Evolutionary conservation across 37 sponge, comb jelly and placozoan genomes (phyloP), one percentile per base, ranked within the genome.

Genomic region (Theonella swinhoei): DNA sequence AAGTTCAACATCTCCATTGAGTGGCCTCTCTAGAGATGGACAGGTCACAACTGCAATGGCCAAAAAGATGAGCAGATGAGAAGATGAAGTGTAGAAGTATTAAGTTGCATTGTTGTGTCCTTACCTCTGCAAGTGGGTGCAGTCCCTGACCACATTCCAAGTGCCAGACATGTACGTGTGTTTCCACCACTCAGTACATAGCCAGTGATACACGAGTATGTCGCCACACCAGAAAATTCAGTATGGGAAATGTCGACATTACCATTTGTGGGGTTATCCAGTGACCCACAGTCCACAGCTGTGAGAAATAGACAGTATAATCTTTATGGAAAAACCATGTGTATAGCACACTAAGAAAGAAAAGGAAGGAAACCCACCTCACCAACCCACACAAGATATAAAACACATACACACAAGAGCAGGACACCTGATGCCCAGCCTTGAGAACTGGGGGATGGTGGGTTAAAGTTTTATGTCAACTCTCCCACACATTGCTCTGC

Each of bases 91-190:
- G n/a, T n/a, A n/a, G n/a, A n/a, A n/a, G n/a, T n/a, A 47, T 47
- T 47, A 47, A 17, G 54, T 47, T 47, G 7, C 14, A 47, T 17
- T 17, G 7, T 47, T 47, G n/a, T n/a, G n/a, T n/a, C n/a, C n/a
- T n/a, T 47, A 47, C 54, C 54, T 47, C 11, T 47, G 14, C 54
- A 47, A 17, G 54, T 47, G 11, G 54, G 54, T 47, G 54, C 54
- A 17, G 54, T 47, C 54, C 54, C 54, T 47, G 86, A 70, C 86
- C 86, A 85, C 62, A 47, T 29, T 40, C 58, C 70, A 39, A 42
- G 20, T 23, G 11, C 35, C 42, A 62, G 47, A 41, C 87, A 87
- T 2, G 40, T 59, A 37, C 80, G 79, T 28, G 79, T 87, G 47
- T n/a, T 36, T 20, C 47, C 66, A 54, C 80, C 80, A 47, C 43